phyloP scores from a whole-genome alignment of 2,888 invertebrate genomes.

The Adelphocoris suturalis region DNA sequence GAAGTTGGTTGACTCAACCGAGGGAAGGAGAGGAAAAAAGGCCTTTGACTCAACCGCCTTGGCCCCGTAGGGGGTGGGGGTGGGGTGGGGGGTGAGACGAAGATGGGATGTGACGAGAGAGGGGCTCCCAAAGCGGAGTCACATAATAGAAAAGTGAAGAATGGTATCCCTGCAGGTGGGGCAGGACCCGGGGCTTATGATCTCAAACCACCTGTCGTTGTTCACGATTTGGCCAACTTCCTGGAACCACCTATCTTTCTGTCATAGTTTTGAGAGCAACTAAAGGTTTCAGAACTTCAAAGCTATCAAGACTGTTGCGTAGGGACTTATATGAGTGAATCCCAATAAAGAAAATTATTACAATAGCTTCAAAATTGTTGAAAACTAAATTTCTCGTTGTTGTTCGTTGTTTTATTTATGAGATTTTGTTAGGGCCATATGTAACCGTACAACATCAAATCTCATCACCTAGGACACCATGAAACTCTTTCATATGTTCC shows the following conservation, averaged over 20 bases:
- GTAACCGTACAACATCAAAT: too few species aligned
- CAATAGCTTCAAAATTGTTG: too few species aligned
- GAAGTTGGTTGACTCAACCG: slow-evolving; percentile 7
- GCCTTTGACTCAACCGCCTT: slow-evolving; percentile 29
- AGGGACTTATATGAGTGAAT: too few species aligned
- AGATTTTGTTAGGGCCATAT: too few species aligned
- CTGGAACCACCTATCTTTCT: background rate
- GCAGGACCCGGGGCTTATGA: background rate
- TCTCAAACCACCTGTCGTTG: background rate
- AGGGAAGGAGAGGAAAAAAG: background rate
- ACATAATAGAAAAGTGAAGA: background rate
- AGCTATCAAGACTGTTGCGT: background rate
- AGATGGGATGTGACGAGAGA: background rate
- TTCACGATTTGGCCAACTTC: slow-evolving; percentile 4
- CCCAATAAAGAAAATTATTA: too few species aligned
- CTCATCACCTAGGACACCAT: too few species aligned
- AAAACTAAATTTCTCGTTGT: too few species aligned
- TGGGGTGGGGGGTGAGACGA: background rate
- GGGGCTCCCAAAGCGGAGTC: background rate
- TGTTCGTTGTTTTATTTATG: too few species aligned
- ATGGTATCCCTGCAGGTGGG: background rate
- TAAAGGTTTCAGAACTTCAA: background rate
- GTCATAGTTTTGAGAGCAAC: too few species aligned
- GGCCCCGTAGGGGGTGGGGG: background rate
- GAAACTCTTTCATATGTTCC: too few species aligned